Conservation (phyloP, 2,888 invertebrate species). For the Lasioglossum morio region DNA sequence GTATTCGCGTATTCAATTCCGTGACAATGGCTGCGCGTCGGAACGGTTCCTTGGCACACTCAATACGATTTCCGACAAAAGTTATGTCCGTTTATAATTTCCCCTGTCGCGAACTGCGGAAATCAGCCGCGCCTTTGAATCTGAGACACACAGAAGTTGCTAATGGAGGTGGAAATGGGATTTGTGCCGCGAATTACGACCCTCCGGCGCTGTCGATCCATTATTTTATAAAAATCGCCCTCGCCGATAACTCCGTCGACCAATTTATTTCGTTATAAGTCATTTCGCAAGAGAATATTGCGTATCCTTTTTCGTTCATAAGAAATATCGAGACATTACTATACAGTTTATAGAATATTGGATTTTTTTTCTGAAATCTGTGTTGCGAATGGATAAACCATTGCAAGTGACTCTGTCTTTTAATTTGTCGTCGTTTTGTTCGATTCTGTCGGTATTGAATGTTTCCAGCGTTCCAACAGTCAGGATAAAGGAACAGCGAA, state of each 20-base stretch:
- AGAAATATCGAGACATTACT: background rate
- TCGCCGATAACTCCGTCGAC: background rate
- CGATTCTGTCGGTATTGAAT: background rate
- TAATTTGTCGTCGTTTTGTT: background rate
- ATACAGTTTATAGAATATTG: background rate
- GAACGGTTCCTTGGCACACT: conserved; percentile 26
- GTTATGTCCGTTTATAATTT: conserved; percentile 53
- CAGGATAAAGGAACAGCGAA: background rate
- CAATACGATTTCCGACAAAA: conserved; percentile 37
- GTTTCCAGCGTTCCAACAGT: background rate
- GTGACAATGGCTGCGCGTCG: conserved; percentile 33
- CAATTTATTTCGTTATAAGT: background rate
- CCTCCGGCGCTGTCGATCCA: background rate
- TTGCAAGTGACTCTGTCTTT: background rate
- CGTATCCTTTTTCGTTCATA: background rate
- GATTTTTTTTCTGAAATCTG: background rate
- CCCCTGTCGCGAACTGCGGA: conserved; percentile 22
- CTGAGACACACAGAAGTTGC: background rate
- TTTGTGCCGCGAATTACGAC: background rate
- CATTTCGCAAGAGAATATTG: background rate
- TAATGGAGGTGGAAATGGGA: background rate
- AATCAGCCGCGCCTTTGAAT: conserved; percentile 1
- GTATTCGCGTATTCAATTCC: conserved; percentile 71
- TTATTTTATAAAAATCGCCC: background rate
- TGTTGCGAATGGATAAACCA: background rate